These are phyloP conservation scores for Gallinago paraguaiae DNA, from an alignment of 2,113 vertebrate species.

Conservation along the genomic window DNA sequence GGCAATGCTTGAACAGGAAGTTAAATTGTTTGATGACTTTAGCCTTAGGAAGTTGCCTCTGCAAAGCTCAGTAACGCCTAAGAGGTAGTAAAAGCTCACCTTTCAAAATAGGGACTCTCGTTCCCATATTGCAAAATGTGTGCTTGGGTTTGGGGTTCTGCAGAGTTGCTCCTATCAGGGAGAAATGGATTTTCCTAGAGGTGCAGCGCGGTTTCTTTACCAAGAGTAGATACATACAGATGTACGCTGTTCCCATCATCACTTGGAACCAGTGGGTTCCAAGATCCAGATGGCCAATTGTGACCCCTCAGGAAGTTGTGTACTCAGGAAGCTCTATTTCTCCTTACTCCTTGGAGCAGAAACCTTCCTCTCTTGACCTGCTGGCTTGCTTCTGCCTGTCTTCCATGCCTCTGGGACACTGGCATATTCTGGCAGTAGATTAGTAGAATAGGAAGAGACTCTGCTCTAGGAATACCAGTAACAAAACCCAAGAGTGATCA, in stretches of 20 bases:
- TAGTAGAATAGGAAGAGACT: background rate
- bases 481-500: background rate
- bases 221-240: background rate
- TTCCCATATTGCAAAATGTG: too few species aligned
- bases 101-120: background rate
- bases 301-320: background rate
- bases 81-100: background rate
- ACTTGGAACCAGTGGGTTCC: background rate
- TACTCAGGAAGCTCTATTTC: background rate
- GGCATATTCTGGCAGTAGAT: background rate
- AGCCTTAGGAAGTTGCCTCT: constrained; percentile 24
- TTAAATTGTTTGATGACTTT: constrained; percentile 66
- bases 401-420: background rate
- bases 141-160: background rate
- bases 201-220: background rate
- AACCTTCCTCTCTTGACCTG: background rate
- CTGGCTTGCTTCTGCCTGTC: background rate
- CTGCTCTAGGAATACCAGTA: background rate
- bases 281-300: background rate
- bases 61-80: background rate
- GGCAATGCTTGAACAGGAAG: constrained; percentile 68
- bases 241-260: fast-evolving
- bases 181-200: background rate
- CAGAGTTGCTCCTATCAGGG: background rate
- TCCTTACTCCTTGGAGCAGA: background rate